A percentile compares a stretch with the other conserved stretches of the same genome.
phyloP scores from a whole-genome alignment of 2,888 invertebrate species.

The Drosophila seclusa region DNA sequence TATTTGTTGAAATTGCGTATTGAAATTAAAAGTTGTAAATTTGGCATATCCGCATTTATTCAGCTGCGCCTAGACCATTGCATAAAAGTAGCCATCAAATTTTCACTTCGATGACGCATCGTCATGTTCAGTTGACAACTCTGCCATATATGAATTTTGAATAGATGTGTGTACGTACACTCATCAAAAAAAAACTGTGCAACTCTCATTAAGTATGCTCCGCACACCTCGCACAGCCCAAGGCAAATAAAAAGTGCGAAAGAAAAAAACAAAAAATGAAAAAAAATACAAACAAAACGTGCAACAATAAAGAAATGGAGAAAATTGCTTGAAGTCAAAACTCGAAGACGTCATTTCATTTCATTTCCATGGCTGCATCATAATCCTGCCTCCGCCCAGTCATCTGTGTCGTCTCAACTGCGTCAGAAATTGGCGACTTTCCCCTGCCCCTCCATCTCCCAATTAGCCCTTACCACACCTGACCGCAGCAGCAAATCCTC shows the following conservation, averaged over 20 bases:
- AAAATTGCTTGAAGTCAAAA: constrained; percentile 26
- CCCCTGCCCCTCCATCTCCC: too few relatives aligned
- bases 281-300: neutral
- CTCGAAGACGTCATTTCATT: constrained; percentile 20
- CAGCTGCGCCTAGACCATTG: constrained; percentile 13
- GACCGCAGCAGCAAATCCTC: neutral
- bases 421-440: constrained; percentile 36
- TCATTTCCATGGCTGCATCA: neutral
- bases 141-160: constrained; percentile 27
- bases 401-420: constrained; percentile 51
- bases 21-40: constrained; percentile 7
- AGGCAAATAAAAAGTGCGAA: neutral
- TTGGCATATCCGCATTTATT: constrained; percentile 12
- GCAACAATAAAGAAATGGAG: constrained; percentile 25
- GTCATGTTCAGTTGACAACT: constrained; percentile 24
- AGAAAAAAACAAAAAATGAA: neutral
- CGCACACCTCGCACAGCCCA: neutral
- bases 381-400: constrained; percentile 2
- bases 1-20: constrained; percentile 28
- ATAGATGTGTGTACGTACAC: neutral
- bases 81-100: constrained; percentile 16
- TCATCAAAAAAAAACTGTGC: neutral
- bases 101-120: constrained; percentile 46
- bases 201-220: constrained; percentile 5
- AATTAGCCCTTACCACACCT: neutral